Evolutionary conservation across 2,113 vertebrate species (phyloP).

Genomic region (Taxidea taxus): DNA sequence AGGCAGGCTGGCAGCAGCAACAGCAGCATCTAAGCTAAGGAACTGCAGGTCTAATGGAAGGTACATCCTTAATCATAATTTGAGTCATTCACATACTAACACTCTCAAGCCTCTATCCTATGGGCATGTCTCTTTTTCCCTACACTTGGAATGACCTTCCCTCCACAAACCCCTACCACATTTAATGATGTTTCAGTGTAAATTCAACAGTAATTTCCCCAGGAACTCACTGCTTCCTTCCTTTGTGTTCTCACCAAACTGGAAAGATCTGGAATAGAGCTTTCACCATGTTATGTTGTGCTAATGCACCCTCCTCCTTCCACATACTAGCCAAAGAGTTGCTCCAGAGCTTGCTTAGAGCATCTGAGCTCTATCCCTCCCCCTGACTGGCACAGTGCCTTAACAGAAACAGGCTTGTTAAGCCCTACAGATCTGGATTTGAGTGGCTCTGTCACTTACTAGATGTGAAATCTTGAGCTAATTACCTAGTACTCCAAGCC

Average conservation of each 20-base stretch:
- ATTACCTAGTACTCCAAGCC: not conserved
- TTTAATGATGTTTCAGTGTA: not conserved
- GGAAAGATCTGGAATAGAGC: not conserved
- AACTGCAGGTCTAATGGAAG: not conserved
- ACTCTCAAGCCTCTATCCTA: not conserved
- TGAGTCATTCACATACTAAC: not conserved
- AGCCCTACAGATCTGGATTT: not conserved
- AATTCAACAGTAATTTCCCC: conserved; percentile 3
- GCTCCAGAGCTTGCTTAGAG: not conserved
- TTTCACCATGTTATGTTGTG: not conserved
- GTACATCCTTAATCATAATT: not conserved
- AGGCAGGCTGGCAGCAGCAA: not conserved
- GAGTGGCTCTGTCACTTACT: not conserved
- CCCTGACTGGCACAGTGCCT: not conserved
- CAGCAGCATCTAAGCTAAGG: not conserved
- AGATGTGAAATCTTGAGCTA: not conserved
- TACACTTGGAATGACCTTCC: not conserved
- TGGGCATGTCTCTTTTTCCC: not conserved
- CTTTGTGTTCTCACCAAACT: not conserved
- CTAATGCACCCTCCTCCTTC: not conserved
- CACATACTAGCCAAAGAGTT: not conserved
- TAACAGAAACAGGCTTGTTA: not conserved
- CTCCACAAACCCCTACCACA: not conserved
- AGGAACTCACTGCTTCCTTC: not conserved
- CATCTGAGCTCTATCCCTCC: not conserved